Conservation (phyloP, 2,888 invertebrate genomes). For the Pterobdella sp. region DNA sequence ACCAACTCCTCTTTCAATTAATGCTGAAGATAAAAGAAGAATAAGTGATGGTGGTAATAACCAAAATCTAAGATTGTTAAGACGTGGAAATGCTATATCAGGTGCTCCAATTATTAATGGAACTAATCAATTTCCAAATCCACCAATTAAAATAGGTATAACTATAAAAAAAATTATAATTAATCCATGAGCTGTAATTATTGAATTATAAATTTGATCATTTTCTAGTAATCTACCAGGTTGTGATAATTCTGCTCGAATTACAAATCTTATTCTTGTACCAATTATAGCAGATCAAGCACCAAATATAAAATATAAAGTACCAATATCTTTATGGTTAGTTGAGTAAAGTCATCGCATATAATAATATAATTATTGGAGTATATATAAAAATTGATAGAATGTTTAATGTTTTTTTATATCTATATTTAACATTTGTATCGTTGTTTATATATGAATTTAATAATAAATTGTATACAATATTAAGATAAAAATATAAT, state of each 20-base stretch:
- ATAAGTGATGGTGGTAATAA: constrained; percentile 64
- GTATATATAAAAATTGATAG: neutral
- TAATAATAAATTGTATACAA: constrained; percentile 26
- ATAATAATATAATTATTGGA: constrained; percentile 19
- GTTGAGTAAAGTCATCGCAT: constrained; percentile 59
- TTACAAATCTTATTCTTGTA: constrained; percentile 65
- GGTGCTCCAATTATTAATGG: constrained; percentile 69
- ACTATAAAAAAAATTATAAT: constrained; percentile 73
- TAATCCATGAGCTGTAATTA: constrained; percentile 72
- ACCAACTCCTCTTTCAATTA: constrained; percentile 65
- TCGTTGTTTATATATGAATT: neutral
- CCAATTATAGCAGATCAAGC: constrained; percentile 64
- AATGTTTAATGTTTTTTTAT: neutral
- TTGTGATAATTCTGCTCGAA: constrained; percentile 45
- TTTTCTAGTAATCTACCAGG: constrained; percentile 64
- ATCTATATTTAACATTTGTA: neutral
- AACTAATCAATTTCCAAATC: constrained; percentile 74
- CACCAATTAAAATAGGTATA: constrained; percentile 57
- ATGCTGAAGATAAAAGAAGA: constrained; percentile 60
- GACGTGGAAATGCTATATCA: constrained; percentile 73
- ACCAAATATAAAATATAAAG: constrained; percentile 59
- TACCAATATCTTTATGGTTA: constrained; percentile 67
- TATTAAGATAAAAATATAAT: constrained; percentile 34
- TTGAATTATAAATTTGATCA: constrained; percentile 70
- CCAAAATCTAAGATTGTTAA: constrained; percentile 80